phyloP scores from a whole-genome alignment of 2,113 vertebrate genomes.

The Bubo scandiacus region DNA sequence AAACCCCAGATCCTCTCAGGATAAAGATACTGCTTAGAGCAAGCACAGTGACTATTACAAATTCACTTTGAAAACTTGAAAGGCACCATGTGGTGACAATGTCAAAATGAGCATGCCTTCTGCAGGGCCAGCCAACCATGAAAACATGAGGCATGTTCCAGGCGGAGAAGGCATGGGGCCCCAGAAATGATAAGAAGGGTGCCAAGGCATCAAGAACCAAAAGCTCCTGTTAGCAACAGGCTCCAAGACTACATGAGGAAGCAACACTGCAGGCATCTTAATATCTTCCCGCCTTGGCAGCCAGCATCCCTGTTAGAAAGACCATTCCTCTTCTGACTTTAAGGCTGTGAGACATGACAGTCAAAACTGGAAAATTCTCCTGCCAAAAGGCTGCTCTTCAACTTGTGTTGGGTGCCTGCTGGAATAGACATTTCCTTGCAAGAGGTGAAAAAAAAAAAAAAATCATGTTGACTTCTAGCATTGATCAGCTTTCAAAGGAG shows the following conservation, averaged over 20 bases:
- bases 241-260: background rate
- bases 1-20: background rate
- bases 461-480: background rate
- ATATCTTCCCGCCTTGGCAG: background rate
- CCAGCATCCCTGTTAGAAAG: background rate
- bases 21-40: background rate
- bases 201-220: background rate
- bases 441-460: background rate
- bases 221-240: background rate
- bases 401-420: background rate
- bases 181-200: background rate
- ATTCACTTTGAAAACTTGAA: background rate
- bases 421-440: background rate
- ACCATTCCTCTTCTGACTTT: background rate
- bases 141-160: background rate
- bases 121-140: background rate
- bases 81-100: background rate
- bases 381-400: background rate
- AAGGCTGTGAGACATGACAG: background rate
- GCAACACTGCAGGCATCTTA: rapidly evolving
- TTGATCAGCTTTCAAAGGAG: background rate
- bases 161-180: background rate
- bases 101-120: background rate
- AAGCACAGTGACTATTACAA: background rate
- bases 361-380: background rate